These are phyloP conservation scores for Sterrhoptilus dennistouni DNA, from an alignment of 2,113 vertebrate genomes.

Conservation along the genomic window DNA sequence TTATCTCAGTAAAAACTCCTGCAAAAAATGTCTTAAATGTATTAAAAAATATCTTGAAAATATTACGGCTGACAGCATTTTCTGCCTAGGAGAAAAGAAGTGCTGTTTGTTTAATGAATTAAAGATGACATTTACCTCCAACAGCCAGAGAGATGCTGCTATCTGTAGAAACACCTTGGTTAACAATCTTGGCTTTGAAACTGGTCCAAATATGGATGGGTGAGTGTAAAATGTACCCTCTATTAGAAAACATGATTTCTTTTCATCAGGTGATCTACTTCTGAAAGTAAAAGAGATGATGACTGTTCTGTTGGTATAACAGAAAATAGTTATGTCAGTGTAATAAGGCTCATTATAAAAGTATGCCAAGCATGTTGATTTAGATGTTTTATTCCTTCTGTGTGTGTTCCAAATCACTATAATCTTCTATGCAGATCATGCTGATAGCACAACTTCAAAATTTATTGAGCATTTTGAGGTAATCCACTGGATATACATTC, in stretches of 20 bases:
- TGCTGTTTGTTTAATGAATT: conserved; percentile 43
- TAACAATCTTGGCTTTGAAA: conserved; percentile 21
- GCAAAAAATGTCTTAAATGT: not conserved
- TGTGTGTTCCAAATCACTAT: not conserved
- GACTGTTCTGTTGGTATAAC: not conserved
- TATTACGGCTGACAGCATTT: not conserved
- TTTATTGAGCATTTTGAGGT: not conserved
- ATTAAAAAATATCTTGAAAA: not conserved
- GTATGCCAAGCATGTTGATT: not conserved
- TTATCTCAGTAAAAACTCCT: not conserved
- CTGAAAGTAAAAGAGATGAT: not conserved
- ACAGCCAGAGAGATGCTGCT: not conserved
- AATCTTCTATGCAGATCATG: not conserved
- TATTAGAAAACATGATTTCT: not conserved
- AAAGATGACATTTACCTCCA: not conserved
- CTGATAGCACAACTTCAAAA: not conserved
- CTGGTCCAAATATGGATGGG: not conserved
- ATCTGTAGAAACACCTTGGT: conserved; percentile 22
- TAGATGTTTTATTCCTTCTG: not conserved
- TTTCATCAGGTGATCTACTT: not conserved
- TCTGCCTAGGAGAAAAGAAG: not conserved
- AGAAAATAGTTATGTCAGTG: not conserved
- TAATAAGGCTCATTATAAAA: not conserved
- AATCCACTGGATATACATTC: not conserved
- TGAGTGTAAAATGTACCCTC: not conserved